Evolutionary conservation across 2,888 invertebrate genomes (phyloP), one percentile per base, ranked within the genome.

Genomic region (Bimastos eiseni): DNA sequence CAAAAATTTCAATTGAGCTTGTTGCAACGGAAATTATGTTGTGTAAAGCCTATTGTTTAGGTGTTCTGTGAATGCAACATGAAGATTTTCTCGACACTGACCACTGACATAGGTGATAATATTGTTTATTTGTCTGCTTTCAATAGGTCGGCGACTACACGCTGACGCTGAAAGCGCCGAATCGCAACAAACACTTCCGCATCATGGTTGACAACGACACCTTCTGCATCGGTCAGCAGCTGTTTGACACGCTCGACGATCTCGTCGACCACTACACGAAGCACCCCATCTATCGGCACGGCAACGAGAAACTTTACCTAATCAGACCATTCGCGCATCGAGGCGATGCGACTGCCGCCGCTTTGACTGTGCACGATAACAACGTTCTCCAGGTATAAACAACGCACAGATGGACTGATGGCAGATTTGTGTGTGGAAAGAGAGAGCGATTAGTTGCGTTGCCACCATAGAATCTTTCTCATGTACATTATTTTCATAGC

Each of bases 161-260:
- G 30, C 98, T 99, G 93, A 99, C 99, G 90, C 96, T 99, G 94
- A 99, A 99, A 96, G 99, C 99, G 89, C 98, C 98, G 88, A 98
- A 98, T 38, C 97, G 99, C 93, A 99, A 99, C 96, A 99, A 99
- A 95, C 99, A 99, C 96, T 99, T 99, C 96, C 97, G 99, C 94
- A 98, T 99, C 94, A 98, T 98, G 98, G 92, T 92, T 37, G 92
- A 91, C 83, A 95, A 95, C 89, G 98, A 98, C 95, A 97, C 97
- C 93, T 97, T 97, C 92, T 98, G 98, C 96, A 99, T 99, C 96
- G 99, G 99, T 88, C 98, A 98, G 96, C 97, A 99, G 95, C 98
- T 91, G 96, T 99, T 99, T 96, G 97, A 97, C 94, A 97, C 98
- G 91, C 96, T 99, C 94, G 98, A 99, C 95, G 98, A 98, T 95